phyloP scores from a whole-genome alignment of 2,113 vertebrate genomes.

The Salvelinus namaycush region DNA sequence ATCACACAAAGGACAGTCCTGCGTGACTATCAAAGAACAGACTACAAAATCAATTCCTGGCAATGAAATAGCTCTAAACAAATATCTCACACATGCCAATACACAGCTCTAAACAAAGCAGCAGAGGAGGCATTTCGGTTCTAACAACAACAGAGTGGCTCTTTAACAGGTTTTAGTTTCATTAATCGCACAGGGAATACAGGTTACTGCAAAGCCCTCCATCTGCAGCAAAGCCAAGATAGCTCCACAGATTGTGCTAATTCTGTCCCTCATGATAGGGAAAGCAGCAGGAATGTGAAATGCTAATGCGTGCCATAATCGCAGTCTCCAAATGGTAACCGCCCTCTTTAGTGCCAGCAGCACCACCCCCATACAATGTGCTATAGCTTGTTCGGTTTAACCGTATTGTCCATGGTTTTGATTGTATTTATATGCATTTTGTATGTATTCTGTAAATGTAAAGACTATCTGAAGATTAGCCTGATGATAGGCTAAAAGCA shows the following conservation, averaged over 20 bases:
- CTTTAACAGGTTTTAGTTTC: constrained; percentile 52
- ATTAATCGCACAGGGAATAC: constrained; percentile 61
- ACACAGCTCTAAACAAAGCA: constrained; percentile 2
- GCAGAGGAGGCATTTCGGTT: constrained; percentile 22
- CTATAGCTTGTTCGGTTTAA: not conserved
- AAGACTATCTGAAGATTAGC: too few species aligned
- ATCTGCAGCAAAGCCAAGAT: constrained; percentile 54
- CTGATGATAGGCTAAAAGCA: not conserved
- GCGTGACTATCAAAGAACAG: constrained; percentile 29
- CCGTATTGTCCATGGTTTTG: too few species aligned
- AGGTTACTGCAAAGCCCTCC: constrained; percentile 48
- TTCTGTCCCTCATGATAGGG: constrained; percentile 24
- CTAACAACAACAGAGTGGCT: constrained; percentile 26
- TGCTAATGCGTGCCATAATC: constrained; percentile 55
- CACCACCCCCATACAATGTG: constrained; percentile 32
- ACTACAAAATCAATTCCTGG: constrained; percentile 56
- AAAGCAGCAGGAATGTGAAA: constrained; percentile 51
- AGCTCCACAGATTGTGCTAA: constrained; percentile 36
- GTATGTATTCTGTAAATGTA: too few species aligned
- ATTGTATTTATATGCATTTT: too few species aligned
- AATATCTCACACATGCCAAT: constrained; percentile 23
- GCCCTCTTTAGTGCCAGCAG: constrained; percentile 47
- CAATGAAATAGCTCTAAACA: constrained; percentile 35
- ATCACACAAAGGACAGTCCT: constrained; percentile 5
- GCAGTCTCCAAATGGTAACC: constrained; percentile 50